Conservation (phyloP, 1,140 invertebrate genomes). For the Zaprionus tsacasi region DNA sequence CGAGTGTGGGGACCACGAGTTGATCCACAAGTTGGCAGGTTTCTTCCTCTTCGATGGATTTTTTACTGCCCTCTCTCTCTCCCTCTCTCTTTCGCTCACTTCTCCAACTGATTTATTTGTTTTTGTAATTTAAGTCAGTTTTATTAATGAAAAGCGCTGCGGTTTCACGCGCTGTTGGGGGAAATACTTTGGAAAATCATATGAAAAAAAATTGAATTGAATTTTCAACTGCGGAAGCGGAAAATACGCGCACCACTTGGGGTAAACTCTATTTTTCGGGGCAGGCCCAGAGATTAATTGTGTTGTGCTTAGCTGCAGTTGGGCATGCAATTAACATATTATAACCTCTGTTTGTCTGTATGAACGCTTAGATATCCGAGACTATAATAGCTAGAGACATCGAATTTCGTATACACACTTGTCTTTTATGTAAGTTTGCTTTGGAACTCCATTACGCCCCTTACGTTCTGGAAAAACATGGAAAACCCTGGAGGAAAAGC, state of each 20-base stretch:
- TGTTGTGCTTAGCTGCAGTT: background rate
- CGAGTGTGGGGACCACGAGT: constrained; percentile 13
- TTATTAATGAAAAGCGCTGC: constrained; percentile 62
- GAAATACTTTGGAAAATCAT: constrained; percentile 26
- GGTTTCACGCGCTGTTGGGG: constrained; percentile 22
- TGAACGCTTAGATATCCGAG: too few species aligned
- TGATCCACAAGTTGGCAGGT: constrained; percentile 49
- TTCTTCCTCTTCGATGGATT: constrained; percentile 49
- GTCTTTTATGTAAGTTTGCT: too few species aligned
- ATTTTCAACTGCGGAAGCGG: constrained; percentile 12
- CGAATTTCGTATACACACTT: too few species aligned
- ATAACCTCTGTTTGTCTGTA: too few species aligned
- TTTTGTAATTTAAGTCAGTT: constrained; percentile 61
- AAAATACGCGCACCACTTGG: background rate
- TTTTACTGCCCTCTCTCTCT: constrained; percentile 16
- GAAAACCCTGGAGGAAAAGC: too few species aligned
- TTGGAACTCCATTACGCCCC: too few species aligned
- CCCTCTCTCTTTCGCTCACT: background rate
- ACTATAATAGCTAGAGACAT: too few species aligned
- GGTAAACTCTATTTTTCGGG: background rate
- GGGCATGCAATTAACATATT: background rate
- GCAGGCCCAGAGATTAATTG: background rate
- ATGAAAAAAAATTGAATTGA: background rate
- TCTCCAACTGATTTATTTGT: constrained; percentile 56
- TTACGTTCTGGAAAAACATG: too few species aligned